phyloP scores from a whole-genome alignment of 1,140 invertebrate genomes.

The Pseudomyrmex flavicornis region DNA sequence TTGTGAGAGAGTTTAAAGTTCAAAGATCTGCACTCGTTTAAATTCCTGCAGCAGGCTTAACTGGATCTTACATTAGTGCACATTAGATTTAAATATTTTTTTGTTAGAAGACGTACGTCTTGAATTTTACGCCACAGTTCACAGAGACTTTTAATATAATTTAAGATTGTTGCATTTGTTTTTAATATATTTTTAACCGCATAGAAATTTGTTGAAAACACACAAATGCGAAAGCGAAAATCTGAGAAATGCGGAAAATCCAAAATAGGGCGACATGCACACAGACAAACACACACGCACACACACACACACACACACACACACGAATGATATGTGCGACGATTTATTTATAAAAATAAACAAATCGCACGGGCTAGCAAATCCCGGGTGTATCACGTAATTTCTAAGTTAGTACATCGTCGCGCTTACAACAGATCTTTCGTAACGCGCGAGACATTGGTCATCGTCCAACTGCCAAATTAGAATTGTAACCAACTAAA shows the following conservation, averaged over 20 bases:
- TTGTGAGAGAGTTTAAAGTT: not conserved
- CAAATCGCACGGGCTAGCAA: conserved; percentile 49
- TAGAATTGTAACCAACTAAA: conserved; percentile 60
- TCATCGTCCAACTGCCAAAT: conserved; percentile 71
- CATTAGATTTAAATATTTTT: no score
- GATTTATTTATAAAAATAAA: conserved; percentile 59
- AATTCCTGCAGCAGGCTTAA: no score
- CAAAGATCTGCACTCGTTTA: not conserved
- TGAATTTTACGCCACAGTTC: not conserved
- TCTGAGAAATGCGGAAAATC: conserved; percentile 18
- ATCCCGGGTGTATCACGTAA: conserved; percentile 66
- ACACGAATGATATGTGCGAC: not conserved
- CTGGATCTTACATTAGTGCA: no score
- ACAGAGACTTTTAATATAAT: not conserved
- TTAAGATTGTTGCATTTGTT: not conserved
- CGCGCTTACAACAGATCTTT: conserved; percentile 58
- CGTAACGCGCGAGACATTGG: conserved; percentile 67
- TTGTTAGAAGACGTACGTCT: no score
- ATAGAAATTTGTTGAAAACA: not conserved
- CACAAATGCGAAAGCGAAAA: not conserved
- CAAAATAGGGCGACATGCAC: not conserved
- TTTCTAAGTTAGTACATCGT: conserved; percentile 67
- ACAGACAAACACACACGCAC: no score
- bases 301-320: no score
- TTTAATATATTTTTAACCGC: no score